Evolutionary conservation across 2,888 invertebrate genomes (phyloP), one percentile per base, ranked within the genome.

Genomic region (Monoplex corrugatus): DNA sequence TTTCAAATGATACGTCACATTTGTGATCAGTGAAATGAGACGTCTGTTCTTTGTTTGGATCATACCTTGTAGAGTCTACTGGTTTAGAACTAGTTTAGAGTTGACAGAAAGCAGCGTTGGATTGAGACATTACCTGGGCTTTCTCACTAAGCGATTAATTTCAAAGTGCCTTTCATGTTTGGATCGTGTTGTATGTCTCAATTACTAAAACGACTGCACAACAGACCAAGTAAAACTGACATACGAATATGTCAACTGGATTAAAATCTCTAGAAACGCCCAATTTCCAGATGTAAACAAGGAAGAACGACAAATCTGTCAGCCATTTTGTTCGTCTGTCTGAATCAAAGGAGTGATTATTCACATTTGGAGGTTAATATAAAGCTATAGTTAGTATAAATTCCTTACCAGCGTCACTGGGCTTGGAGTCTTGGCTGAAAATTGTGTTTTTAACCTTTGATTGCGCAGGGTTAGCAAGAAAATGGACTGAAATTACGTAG

Each of bases 401-500:
- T 32, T 63, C 82, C 88, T 88, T 40, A 63, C 68, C 82, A 28
- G 43, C 16, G 35, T 44, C 32, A 32, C 32, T 40, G 28, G 43
- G 35, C 38, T 45, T 40, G 32, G 23, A 6, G 5, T n/a, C 40
- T 44, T 23, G 32, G 63, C 16, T 38, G 2, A 44, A 19, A 80
- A 28, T 40, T 19, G 16, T 83, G 38, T 35, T 63, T 40, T 43
- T 10, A 28, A 44, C 2, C 63, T 10, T 44, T 57, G 50, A 28
- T 43, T 38, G 44, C 44, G 32, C 40, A 23, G 32, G 50, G 84
- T 63, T 57, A 43, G 72, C 35, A n/a, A 88, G 63, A 86, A 72
- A 86, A 57, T 43, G 43, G 19, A 43, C 40, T 82, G 45, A 85
- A 75, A 88, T 88, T 93, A 92, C 93, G 93, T 92, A 94, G 94